Percentiles rank a stretch among this genome's conserved stretches.
Evolutionary conservation across 92 coral and sea anemone species (phyloP).

Genomic region (Actinernus sp.): DNA sequence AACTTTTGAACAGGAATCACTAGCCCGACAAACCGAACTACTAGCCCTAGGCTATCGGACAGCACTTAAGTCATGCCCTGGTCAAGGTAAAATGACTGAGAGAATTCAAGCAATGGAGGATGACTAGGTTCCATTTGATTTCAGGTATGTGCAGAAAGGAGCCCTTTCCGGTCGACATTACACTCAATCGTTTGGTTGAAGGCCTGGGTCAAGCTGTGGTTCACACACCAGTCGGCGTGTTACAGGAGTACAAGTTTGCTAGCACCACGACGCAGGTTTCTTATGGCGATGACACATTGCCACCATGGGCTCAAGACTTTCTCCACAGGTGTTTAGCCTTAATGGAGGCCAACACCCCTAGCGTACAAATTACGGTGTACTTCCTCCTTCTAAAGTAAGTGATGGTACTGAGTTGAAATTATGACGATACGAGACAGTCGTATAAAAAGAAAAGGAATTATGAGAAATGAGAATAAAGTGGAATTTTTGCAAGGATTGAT

Average conservation of each 20-base stretch:
- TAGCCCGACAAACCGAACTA: too few relatives aligned
- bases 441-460: too few relatives aligned
- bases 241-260: conserved; percentile 51
- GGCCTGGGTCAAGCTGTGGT: conserved; percentile 74
- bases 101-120: too few relatives aligned
- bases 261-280: conserved; percentile 8
- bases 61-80: too few relatives aligned
- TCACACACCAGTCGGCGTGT: conserved; percentile 38
- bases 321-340: conserved; percentile 63
- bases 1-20: too few relatives aligned
- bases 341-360: conserved; percentile 58
- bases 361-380: conserved; percentile 80
- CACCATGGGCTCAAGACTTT: conserved; percentile 74
- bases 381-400: conserved; percentile 71
- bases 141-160: too few relatives aligned
- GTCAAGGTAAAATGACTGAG: too few relatives aligned
- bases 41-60: too few relatives aligned
- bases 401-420: neutral
- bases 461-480: too few relatives aligned
- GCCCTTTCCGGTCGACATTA: neutral
- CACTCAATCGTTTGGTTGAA: conserved; percentile 11
- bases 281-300: conserved; percentile 26
- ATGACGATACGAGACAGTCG: too few relatives aligned
- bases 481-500: too few relatives aligned
- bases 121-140: too few relatives aligned